These are phyloP conservation scores for Spodoptera exigua DNA, from an alignment of 2,888 invertebrate species.

Conservation along the genomic window DNA sequence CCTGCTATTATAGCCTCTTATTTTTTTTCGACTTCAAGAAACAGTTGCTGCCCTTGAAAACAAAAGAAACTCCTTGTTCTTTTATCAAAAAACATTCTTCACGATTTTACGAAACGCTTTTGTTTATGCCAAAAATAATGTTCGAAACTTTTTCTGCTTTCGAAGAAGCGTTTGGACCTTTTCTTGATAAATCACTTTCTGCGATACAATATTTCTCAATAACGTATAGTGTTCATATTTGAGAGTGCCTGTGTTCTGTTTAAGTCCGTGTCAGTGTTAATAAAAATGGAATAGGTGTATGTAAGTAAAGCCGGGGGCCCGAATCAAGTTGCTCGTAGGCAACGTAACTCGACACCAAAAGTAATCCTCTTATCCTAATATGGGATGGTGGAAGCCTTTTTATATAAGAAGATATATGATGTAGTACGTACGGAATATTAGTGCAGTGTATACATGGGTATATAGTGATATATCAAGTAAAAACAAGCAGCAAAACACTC, in stretches of 20 bases:
- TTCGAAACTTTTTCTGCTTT: conserved; percentile 31
- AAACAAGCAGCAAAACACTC: conserved; percentile 34
- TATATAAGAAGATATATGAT: conserved; percentile 59
- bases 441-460: conserved; percentile 37
- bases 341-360: conserved; percentile 68
- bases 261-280: conserved; percentile 57
- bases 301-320: conserved; percentile 34
- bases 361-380: conserved; percentile 82
- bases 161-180: conserved; percentile 43
- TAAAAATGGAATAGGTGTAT: conserved; percentile 52
- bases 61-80: conserved; percentile 4
- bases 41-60: conserved; percentile 26
- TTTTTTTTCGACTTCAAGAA: conserved; percentile 41
- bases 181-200: conserved; percentile 49
- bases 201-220: conserved; percentile 40
- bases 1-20: conserved; percentile 28
- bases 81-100: conserved; percentile 12
- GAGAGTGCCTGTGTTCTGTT: conserved; percentile 32
- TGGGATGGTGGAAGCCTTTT: conserved; percentile 75
- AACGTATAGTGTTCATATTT: conserved; percentile 44
- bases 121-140: conserved; percentile 36
- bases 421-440: conserved; percentile 44
- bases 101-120: conserved; percentile 29
- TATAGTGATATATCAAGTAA: conserved; percentile 34
- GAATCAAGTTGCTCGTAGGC: conserved; percentile 47